phyloP scores from a whole-genome alignment of 2,888 invertebrate species.

The Chaitophorus viminalis region DNA sequence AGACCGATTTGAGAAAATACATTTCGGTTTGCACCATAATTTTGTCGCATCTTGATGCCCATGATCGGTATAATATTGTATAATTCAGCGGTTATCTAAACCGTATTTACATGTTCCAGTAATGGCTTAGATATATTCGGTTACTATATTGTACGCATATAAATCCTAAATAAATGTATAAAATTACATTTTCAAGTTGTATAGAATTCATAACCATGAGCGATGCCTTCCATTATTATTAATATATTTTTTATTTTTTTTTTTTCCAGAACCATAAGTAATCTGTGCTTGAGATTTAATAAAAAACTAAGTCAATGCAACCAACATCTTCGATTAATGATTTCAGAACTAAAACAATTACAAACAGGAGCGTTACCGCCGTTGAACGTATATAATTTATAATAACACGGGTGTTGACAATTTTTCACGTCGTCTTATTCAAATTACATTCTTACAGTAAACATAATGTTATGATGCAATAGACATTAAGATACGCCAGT shows the following conservation, averaged over 20 bases:
- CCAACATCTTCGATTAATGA: neutral
- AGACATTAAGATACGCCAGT: no score
- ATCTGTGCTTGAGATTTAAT: neutral
- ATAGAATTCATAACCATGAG: neutral
- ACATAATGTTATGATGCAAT: no score
- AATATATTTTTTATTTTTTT: no score
- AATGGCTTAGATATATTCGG: neutral
- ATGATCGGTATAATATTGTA: neutral
- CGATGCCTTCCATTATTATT: neutral
- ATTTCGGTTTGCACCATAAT: neutral
- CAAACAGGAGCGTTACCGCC: no score
- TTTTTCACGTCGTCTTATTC: neutral
- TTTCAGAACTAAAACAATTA: neutral
- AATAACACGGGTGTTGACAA: neutral
- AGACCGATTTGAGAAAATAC: neutral
- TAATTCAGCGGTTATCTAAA: neutral
- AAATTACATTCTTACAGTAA: no score
- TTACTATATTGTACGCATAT: neutral
- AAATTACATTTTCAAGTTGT: neutral
- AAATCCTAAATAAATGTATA: neutral
- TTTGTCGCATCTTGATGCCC: neutral
- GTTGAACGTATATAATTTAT: no score
- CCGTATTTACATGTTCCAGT: neutral
- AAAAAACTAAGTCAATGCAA: neutral
- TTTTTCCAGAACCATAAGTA: neutral